Evolutionary conservation across 1,140 invertebrate genomes (phyloP), one percentile per base, ranked within the genome.

Genomic region (Brachystomella parvula): DNA sequence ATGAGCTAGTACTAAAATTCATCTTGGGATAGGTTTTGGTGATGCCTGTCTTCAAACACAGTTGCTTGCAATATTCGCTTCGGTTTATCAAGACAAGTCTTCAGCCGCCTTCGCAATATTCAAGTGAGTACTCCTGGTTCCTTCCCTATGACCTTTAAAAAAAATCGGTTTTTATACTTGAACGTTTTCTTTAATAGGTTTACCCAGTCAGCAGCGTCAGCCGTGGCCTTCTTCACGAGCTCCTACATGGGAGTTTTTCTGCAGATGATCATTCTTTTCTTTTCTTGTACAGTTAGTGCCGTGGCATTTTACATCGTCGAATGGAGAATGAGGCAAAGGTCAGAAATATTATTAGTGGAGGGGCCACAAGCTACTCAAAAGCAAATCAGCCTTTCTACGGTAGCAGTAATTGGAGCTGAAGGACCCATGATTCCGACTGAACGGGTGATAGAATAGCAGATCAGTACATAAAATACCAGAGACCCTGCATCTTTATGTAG

Each of bases 51-150:
- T 66, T 49, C 66, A 70, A 44, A 73, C 71, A 17, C 71, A 73
- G 63, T 56, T 73, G 17, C 58, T 73, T 59, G 35, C 71, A 26
- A 66, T 69, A n/a, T 71, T 73, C 59, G 71, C 65, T 3, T 68
- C 68, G 2, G 65, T 71, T 3, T 73, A 70, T 44, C 35, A 71
- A 9, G 69, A 73, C n/a, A 70, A 70, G 56, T 73, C 71, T n/a
- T 63, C 71, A 1, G 56, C 68, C 28, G 67, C 71, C 2, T 73
- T 73, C 61, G 71, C 71, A 29, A 70, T 73, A 21, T 73, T 73
- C 47, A 53, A 26, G 49, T 53, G 24, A 19, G 49, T 24, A n/a
- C n/a, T n/a, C n/a, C n/a, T n/a, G n/a, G n/a, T n/a, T n/a, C n/a
- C n/a, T n/a, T n/a, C n/a, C n/a, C n/a, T n/a, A n/a, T n/a, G n/a